phyloP scores from a whole-genome alignment of 2,888 invertebrate species.

The Punctoribates punctum region DNA sequence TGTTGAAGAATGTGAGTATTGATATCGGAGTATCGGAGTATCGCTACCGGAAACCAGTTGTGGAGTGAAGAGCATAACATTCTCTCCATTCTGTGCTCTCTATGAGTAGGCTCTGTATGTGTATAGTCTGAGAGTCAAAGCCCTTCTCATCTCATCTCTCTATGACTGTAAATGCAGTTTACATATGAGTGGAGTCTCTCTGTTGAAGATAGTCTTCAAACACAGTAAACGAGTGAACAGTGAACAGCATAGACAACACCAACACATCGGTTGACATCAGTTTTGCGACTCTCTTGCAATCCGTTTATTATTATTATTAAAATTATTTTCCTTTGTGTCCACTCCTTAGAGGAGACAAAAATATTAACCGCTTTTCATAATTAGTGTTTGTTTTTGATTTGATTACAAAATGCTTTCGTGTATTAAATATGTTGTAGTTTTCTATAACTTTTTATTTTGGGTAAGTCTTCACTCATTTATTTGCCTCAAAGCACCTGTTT shows the following conservation, averaged over 20 bases:
- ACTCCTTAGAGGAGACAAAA: neutral
- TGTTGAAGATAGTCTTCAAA: neutral
- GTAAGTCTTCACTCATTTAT: slow-evolving; percentile 58
- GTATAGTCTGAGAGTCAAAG: slow-evolving; percentile 12
- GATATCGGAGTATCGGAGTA: neutral
- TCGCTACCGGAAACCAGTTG: slow-evolving; percentile 17
- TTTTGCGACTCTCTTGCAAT: neutral
- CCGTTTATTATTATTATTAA: no score
- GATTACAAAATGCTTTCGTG: slow-evolving; percentile 39
- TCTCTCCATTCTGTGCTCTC: slow-evolving; percentile 9
- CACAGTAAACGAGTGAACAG: no score
- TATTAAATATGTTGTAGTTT: slow-evolving; percentile 59
- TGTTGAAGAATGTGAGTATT: no score
- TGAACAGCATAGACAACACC: neutral
- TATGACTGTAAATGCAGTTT: slow-evolving; percentile 4
- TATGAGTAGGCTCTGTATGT: neutral
- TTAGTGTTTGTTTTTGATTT: neutral
- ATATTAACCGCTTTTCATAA: neutral
- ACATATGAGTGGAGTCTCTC: slow-evolving; percentile 16
- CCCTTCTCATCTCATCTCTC: slow-evolving; percentile 5
- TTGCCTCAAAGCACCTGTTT: no score
- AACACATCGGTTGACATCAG: neutral
- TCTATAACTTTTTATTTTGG: slow-evolving; percentile 70
- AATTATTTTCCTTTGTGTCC: neutral
- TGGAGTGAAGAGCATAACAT: slow-evolving; percentile 11